Base-by-base conservation (phyloP, 2,888 invertebrate species). In the Clivina fossor region DNA sequence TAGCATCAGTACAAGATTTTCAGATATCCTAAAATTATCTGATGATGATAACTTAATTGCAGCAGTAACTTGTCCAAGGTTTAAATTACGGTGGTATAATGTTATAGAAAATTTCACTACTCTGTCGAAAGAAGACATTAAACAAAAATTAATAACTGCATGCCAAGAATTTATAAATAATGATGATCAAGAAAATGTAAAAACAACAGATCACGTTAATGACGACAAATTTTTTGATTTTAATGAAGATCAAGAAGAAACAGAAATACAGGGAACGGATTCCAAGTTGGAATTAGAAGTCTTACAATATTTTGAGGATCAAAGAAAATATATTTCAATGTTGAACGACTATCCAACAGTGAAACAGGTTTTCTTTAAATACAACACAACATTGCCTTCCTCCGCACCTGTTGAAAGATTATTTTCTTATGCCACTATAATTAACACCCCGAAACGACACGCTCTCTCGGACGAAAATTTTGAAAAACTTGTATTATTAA, bases 21-120 rank as follows among this genome's bases (percentile, higher is more conserved):
- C 22, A 22, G 1, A 22, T 3, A 40, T 40, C 1, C 5, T 40
- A 22, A 22, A 5, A 22, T 22, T 40, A 22, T 4, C n/a, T 2
- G 40, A 38, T 38, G 38, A 38, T 38, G 38, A 38, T 38, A 18
- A 13, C 9, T 40, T 40, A 40, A 40, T 40, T n/a, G 40, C 22
- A n/a, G 40, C 40, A 22, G 9, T 40, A 9, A 22, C 22, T 20
- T 40, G n/a, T 20, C 40, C 40, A 22, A 2, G 3, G 8, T 40
- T 40, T 22, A 40, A 40, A 40, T 3, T 20, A 22, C 37, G 40
- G 11, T 40, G 40, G 40, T 38, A 38, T 18, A 38, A 8, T 4
- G 8, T 38, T 18, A 13, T 40, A 22, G 20, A 3, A 11, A 22
- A 20, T 20, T 8, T 40, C 11, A 22, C 40, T n/a, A 40, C 8